A percentile compares a stretch with the other conserved stretches of the same genome.
Evolutionary conservation across 1,140 invertebrate species (phyloP).

Genomic region (Centruroides sculpturatus): DNA sequence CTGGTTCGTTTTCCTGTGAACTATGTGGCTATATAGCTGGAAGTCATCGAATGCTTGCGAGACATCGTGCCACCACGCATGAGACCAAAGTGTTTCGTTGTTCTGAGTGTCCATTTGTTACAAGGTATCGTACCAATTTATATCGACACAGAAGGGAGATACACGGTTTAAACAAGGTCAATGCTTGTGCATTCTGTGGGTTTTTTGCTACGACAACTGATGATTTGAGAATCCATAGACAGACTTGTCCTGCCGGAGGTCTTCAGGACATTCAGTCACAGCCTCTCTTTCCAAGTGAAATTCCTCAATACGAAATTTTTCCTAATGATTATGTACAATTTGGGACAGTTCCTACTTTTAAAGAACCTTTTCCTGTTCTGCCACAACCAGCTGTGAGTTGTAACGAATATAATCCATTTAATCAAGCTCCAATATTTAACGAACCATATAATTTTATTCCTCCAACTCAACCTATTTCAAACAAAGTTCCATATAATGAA

Average conservation of each 20-base stretch:
- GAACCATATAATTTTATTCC: too few relatives aligned
- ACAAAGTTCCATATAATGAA: too few relatives aligned
- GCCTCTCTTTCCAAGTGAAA: conserved; percentile 6
- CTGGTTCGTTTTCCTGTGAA: conserved; percentile 10
- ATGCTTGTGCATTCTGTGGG: conserved; percentile 10
- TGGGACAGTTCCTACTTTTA: too few relatives aligned
- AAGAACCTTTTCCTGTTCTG: too few relatives aligned
- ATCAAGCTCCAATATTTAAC: too few relatives aligned
- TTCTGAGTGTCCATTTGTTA: conserved; percentile 19
- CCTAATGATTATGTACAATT: too few relatives aligned
- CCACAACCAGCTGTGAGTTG: too few relatives aligned
- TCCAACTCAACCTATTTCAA: too few relatives aligned
- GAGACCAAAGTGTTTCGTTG: conserved; percentile 16
- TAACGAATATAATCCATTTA: too few relatives aligned
- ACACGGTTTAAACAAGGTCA: conserved; percentile 7
- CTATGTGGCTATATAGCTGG: conserved; percentile 14
- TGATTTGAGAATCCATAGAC: conserved; percentile 8
- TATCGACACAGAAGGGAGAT: conserved; percentile 12
- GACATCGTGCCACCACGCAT: conserved; percentile 17
- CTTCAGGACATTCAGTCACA: conserved; percentile 4
- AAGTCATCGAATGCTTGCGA: conserved; percentile 16
- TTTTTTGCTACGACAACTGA: conserved; percentile 9
- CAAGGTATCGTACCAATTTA: conserved; percentile 13
- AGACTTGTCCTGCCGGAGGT: not conserved
- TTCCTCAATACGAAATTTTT: not conserved